phyloP scores from a whole-genome alignment of 2,113 vertebrate genomes.

The Colius striatus region DNA sequence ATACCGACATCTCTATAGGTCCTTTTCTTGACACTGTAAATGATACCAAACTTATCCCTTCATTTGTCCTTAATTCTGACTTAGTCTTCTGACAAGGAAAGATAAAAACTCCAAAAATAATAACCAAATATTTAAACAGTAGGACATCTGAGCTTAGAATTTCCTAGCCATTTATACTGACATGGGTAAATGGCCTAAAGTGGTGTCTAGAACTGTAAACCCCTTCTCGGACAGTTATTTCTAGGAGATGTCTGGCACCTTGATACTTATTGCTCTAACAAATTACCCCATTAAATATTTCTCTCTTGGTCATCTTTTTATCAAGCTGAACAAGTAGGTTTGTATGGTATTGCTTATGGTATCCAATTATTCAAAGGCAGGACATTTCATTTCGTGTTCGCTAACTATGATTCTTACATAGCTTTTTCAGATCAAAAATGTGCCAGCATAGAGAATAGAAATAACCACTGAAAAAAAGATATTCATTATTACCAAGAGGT shows the following conservation, averaged over 20 bases:
- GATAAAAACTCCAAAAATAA: neutral
- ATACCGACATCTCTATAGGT: neutral
- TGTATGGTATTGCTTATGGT: neutral
- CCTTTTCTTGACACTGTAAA: neutral
- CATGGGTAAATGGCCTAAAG: neutral
- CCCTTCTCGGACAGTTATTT: neutral
- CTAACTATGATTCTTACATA: neutral
- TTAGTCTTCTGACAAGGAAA: neutral
- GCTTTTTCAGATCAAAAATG: neutral
- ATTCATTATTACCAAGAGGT: neutral
- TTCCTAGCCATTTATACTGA: neutral
- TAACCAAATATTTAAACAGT: neutral
- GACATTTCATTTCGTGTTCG: neutral
- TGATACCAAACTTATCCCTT: neutral
- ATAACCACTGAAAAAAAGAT: neutral
- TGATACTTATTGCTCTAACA: neutral
- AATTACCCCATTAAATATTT: neutral
- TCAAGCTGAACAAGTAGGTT: neutral
- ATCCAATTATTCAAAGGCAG: neutral
- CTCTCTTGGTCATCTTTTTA: neutral
- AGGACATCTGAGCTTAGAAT: neutral
- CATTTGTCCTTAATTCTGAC: neutral
- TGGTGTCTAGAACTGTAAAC: neutral
- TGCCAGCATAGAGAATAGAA: neutral
- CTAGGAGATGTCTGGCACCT: neutral